Evolutionary conservation across 2,888 invertebrate genomes (phyloP), one percentile per base, ranked within the genome.

Genomic region (Drosophila ustulata): DNA sequence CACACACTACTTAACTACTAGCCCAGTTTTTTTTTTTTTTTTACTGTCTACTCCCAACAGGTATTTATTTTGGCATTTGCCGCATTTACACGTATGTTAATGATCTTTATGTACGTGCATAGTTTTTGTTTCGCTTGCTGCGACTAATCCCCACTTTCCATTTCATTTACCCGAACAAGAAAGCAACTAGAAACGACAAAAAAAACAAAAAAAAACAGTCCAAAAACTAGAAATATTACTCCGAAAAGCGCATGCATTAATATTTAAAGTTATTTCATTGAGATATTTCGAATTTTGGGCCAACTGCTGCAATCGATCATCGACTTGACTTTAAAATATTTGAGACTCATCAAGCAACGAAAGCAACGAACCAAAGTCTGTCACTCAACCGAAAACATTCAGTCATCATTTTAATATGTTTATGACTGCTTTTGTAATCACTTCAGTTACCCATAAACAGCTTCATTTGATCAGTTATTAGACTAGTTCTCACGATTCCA

Each of bases 121-220:
- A 43, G 55, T 47, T 46, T 75, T 72, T 52, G 28, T 68, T 63
- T 61, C 34, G 28, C 30, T 6, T 0, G 6, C 30, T 2, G 30
- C 30, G 30, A 56, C 68, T 74, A 69, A 75, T 69, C 73, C 72
- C 72, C 78, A 80, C 86, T 86, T 86, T 86, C 86, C 87, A 86
- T 86, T 82, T 82, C 75, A 71, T 76, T 73, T 73, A 62, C 64
- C 34, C 30, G 25, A 62, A 39, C 62, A 53, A 47, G 49, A 58
- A 58, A 47, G 46, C 53, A 50, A 59, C 50, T 32, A 34, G 28
- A 13, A 37, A 41, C 26, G 28, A 41, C 46, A 34, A 59, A 30
- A 6, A 5, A 46, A 28, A 41, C 46, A 34, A 59, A 30, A 6
- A 5, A 46, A 28, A 37, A 41, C 9, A 5, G 6, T 28, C 1